Base-by-base conservation (phyloP, 2,888 invertebrate species). In the Sicus ferrugineus region DNA sequence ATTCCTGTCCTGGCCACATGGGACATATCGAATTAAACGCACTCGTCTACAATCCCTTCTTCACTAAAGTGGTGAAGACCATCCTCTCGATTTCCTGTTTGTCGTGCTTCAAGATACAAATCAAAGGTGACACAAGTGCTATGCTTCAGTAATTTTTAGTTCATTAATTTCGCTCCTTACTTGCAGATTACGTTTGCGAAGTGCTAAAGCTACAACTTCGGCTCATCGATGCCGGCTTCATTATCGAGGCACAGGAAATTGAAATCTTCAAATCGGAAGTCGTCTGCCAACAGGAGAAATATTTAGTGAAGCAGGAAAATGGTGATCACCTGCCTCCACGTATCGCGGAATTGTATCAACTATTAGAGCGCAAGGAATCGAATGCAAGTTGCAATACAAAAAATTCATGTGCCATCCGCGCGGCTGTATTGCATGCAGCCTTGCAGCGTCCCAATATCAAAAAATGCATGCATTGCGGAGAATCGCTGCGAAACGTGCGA, bases 1-100 rank as follows among this genome's bases (percentile, higher is more conserved):
- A 88, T 7, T 86, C 89, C 73, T 98, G 98, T 81, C 90, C 93
- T 0, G 99, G 99, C 0, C 99, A 99, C 85, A 92, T 96, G 84
- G 98, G 98, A 0, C 95, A 97, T 81, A 96, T 99, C 73, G 93
- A 93, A 75, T 86, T 99, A 1, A 94, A 95, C 0, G 86, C 97
- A 14, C 91, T 95, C 0, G 93, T 96, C 0, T 91, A 94, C 69
- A 98, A 98, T 87, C 98, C 98, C 0, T 81, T 98, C 59, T 95
- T 96, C 79, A 91, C 93, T 73, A 91, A 91, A 79, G 88, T 90
- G 34, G 87, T 97, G 21, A 89, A 88, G 68, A 88, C 87, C 1
- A 82, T 95, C 9, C 86, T 95, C 64, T 88, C 89, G 73, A 86
- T 91, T 1, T 88, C 90, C 23, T 96, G 96, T 79, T 82, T 92